Evolutionary conservation across 1,140 invertebrate genomes (phyloP), one percentile per base, ranked within the genome.

Genomic region (Nylanderia fulva): DNA sequence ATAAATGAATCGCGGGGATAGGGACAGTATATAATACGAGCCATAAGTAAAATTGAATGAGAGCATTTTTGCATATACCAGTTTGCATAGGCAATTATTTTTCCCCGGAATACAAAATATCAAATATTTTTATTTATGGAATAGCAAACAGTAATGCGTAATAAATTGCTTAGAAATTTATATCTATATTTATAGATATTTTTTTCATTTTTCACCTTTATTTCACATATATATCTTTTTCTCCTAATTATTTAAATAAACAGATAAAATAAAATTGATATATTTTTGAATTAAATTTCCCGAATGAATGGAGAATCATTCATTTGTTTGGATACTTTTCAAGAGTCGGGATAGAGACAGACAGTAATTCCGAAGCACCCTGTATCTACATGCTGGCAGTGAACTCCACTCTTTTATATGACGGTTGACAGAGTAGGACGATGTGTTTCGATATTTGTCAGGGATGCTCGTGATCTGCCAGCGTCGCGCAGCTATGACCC

Each of bases 391-490:
- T 6, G 42, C 42, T 45, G 5, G 33, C 13, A 21, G 15, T 9
- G 33, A 29, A 58, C 13, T 33, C 29, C n/a, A 33, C 13, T 7
- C 42, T 36, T 64, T 27, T 33, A 8, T 48, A 64, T 27, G 7
- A 27, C 18, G 9, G 24, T 69, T 42, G 63, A 68, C 48, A n/a
- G 33, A 66, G 13, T 69, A 27, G 39, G 33, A 69, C 21, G 33
- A 68, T 45, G n/a, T 71, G 42, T 74, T 86, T 84, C 52, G 39
- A 84, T 84, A 68, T 66, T 86, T 75, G 79, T 83, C 48, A 84
- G 15, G 27, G 13, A 21, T 63, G 64, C 52, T 85, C 24, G 39
- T 29, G 45, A 80, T 52, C 64, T 58, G 39, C 15, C 21, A 36
- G 18, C 29, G 60, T 77, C 45, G 24, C 11, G 18, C 27, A 5